These are phyloP conservation scores for Gorsachius magnificus DNA, from an alignment of 2,797 vertebrate species.

Conservation along the genomic window DNA sequence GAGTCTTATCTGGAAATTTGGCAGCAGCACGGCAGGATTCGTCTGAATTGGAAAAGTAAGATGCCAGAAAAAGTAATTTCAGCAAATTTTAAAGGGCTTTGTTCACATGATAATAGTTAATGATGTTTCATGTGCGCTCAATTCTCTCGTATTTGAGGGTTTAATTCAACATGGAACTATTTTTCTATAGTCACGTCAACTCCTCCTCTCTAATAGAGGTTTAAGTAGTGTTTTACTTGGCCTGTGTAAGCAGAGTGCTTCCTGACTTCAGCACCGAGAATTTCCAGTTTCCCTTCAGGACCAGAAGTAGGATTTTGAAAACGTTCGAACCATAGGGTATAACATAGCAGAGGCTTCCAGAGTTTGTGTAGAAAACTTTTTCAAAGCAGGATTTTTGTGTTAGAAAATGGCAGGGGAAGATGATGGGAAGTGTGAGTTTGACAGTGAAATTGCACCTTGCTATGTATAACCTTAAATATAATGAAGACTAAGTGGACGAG, in stretches of 20 bases:
- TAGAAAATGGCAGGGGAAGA: neutral
- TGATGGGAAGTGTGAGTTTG: neutral
- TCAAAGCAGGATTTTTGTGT: neutral
- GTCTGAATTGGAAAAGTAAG: neutral
- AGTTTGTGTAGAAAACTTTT: neutral
- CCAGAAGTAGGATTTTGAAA: neutral
- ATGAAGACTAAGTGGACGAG: neutral
- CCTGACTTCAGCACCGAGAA: neutral
- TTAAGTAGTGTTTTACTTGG: neutral
- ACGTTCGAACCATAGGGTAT: neutral
- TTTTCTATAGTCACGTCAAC: neutral
- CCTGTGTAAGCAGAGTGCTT: neutral
- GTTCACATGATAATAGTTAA: neutral
- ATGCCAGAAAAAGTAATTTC: neutral
- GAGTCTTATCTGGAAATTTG: neutral
- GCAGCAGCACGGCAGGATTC: neutral
- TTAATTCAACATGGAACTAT: neutral
- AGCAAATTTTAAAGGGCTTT: neutral
- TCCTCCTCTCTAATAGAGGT: neutral
- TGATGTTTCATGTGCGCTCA: neutral
- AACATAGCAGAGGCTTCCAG: neutral
- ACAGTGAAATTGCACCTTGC: neutral
- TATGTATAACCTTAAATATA: neutral
- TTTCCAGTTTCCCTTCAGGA: neutral
- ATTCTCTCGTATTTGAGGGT: neutral